These are phyloP conservation scores for Meloidogyne exigua DNA, from an alignment of 1,140 invertebrate species.

Conservation along the genomic window DNA sequence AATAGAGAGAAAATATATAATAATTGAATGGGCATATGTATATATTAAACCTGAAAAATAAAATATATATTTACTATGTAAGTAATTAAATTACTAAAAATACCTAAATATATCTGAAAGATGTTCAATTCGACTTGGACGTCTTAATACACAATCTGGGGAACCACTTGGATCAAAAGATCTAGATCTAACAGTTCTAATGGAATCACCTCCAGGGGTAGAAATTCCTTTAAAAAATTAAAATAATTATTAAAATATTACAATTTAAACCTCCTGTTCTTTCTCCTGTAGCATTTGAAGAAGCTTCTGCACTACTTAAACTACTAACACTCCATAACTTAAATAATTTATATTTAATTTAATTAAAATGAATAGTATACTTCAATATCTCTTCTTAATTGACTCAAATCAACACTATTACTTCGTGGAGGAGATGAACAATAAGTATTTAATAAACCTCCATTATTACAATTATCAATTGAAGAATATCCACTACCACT, in stretches of 20 bases:
- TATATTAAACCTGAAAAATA: conserved; percentile 15
- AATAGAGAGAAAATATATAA: conserved; percentile 12
- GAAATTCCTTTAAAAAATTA: neutral
- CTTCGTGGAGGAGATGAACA: conserved; percentile 50
- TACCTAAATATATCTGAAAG: conserved; percentile 62
- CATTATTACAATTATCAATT: conserved; percentile 1
- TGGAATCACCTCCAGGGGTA: conserved; percentile 38
- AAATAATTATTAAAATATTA: conserved; percentile 23
- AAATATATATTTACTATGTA: neutral
- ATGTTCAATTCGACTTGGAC: conserved; percentile 61
- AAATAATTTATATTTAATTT: no score
- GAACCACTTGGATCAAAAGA: conserved; percentile 57
- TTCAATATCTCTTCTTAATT: conserved; percentile 60
- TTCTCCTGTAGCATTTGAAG: conserved; percentile 31
- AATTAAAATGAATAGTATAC: no score
- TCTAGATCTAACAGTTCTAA: conserved; percentile 54
- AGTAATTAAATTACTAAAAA: neutral
- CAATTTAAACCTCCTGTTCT: conserved; percentile 36
- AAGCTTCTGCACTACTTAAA: conserved; percentile 47
- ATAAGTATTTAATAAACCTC: neutral
- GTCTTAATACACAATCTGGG: conserved; percentile 51
- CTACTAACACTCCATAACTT: conserved; percentile 55
- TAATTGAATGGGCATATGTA: conserved; percentile 4
- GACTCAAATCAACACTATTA: conserved; percentile 62
- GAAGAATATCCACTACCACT: neutral